phyloP scores from a whole-genome alignment of 2,888 invertebrate species.

The Andricus quercusramuli region DNA sequence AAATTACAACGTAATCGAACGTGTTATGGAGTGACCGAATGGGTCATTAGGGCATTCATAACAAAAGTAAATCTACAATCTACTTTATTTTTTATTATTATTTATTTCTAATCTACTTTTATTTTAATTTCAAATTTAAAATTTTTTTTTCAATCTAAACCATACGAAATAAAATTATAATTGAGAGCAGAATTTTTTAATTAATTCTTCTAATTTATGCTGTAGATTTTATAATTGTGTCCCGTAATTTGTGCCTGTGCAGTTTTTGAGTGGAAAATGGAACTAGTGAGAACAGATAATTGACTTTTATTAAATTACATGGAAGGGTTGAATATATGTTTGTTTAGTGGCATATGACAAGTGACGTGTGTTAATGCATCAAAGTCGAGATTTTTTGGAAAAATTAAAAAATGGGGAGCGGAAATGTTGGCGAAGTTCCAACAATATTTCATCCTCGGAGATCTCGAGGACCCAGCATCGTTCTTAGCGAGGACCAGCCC shows the following conservation, averaged over 20 bases:
- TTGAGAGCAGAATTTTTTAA: neutral
- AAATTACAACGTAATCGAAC: neutral
- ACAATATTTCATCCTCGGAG: constrained; percentile 76
- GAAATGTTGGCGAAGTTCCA: constrained; percentile 70
- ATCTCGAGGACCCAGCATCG: constrained; percentile 69
- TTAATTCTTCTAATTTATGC: neutral
- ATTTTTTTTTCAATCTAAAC: neutral
- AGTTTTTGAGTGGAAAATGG: neutral
- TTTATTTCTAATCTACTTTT: no score
- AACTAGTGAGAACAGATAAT: neutral
- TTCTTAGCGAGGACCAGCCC: constrained; percentile 68
- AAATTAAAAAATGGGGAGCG: constrained; percentile 68
- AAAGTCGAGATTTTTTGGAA: neutral
- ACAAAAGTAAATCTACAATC: neutral
- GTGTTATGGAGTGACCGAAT: constrained; percentile 13
- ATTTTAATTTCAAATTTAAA: neutral
- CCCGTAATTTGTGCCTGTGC: neutral
- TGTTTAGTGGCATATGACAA: neutral
- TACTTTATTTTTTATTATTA: no score
- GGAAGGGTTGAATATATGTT: neutral
- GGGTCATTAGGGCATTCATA: constrained; percentile 43
- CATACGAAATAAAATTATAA: neutral
- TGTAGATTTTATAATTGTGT: neutral
- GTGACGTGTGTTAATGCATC: neutral
- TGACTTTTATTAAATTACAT: neutral